Evolutionary conservation across 2,888 invertebrate genomes (phyloP), one percentile per base, ranked within the genome.

Genomic region (Deilephila porcellus): DNA sequence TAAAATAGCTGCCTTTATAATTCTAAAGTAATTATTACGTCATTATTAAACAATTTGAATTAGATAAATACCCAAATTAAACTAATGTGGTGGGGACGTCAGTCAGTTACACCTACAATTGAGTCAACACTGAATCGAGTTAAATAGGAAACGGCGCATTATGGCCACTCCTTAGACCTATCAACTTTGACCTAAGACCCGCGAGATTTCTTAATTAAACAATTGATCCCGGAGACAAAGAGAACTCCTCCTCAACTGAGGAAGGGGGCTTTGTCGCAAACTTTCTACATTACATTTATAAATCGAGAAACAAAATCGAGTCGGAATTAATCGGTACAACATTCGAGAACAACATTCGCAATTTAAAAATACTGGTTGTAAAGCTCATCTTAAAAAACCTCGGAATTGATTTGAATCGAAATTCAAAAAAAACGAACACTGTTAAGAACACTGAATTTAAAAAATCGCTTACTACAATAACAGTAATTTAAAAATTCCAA

Each of bases 191-290:
- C 88, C 87, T 81, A 79, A 85, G 88, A 73, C 73, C 82, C 82
- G 85, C 80, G 76, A 76, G 75, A 72, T 70, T 67, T 73, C 75
- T 73, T 87, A 86, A 83, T 76, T 78, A 73, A 78, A 75, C 71
- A 77, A 80, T 74, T 75, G 71, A 78, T 76, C 76, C 74, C 72
- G 70, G 84, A 84, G 78, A 85, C 80, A 89, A 88, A 88, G 86
- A 82, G 87, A 83, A 87, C 82, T 78, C 81, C 76, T 80, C 81
- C 85, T 91, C 91, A 90, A 20, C 11, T 76, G 88, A 91, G 90
- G 92, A 91, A 88, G 88, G 83, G 91, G 90, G 87, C 87, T 90
- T 90, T 83, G 85, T 84, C 81, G 80, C 77, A 56, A 56, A 56
- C 56, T 45, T 45, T 45, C 45, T 56, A 56, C 17, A n/a, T 56